phyloP scores from a whole-genome alignment of 2,113 vertebrate species.

The Erpornis zantholeuca region DNA sequence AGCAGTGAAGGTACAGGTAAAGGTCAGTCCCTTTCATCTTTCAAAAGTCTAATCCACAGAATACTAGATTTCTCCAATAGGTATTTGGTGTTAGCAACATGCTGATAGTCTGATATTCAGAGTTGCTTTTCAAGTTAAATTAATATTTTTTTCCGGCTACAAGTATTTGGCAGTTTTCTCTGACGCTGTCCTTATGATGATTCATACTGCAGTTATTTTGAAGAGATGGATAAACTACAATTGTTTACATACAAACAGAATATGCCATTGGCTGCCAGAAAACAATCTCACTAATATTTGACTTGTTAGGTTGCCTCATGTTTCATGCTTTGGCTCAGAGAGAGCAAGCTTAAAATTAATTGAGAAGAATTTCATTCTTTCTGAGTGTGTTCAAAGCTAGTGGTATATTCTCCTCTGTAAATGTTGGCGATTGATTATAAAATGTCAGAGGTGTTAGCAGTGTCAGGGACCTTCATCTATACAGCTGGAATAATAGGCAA shows the following conservation, averaged over 20 bases:
- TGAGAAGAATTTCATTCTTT: constrained; percentile 10
- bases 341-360: constrained; percentile 1
- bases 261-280: constrained; percentile 23
- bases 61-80: neutral
- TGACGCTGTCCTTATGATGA: neutral
- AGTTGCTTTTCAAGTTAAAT: neutral
- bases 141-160: neutral
- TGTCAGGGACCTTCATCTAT: constrained; percentile 31
- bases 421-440: constrained; percentile 41
- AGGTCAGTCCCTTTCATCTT: neutral
- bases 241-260: constrained; percentile 53
- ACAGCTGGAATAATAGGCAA: constrained; percentile 12
- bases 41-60: neutral
- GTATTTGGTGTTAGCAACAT: neutral
- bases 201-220: constrained; percentile 28
- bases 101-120: neutral
- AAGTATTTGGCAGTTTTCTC: neutral
- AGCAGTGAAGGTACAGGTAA: neutral
- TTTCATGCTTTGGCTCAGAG: constrained; percentile 21
- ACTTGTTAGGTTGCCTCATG: neutral
- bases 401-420: neutral
- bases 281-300: neutral
- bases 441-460: constrained; percentile 38
- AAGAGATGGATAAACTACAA: constrained; percentile 9
- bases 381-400: neutral